phyloP scores from a whole-genome alignment of 2,888 invertebrate genomes.

The Pimpla rufipes region DNA sequence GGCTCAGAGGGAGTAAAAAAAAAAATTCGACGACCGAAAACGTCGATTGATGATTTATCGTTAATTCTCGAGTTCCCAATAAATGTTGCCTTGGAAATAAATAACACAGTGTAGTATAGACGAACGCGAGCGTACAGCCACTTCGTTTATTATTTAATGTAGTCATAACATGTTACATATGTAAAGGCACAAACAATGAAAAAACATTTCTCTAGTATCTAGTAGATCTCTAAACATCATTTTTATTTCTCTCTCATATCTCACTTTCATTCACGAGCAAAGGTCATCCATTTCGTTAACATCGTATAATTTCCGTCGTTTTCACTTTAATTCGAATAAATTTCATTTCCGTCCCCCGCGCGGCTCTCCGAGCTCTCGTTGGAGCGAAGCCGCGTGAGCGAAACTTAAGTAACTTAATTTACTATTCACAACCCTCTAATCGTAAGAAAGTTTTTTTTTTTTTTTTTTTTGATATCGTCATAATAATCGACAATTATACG shows the following conservation, averaged over 20 bases:
- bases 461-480: constrained; percentile 19
- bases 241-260: constrained; percentile 38
- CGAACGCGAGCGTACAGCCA: constrained; percentile 39
- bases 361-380: constrained; percentile 45
- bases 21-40: no score
- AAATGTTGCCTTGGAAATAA: background rate
- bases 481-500: constrained; percentile 46
- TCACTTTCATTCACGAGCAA: constrained; percentile 40
- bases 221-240: constrained; percentile 69
- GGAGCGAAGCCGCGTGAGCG: constrained; percentile 69
- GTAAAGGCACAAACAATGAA: constrained; percentile 82
- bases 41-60: background rate
- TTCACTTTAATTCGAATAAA: constrained; percentile 69
- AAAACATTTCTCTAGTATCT: constrained; percentile 67
- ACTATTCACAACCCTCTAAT: constrained; percentile 80
- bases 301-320: constrained; percentile 44
- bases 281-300: constrained; percentile 48
- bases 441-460: constrained; percentile 64
- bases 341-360: constrained; percentile 61
- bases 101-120: constrained; percentile 8
- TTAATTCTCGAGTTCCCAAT: background rate
- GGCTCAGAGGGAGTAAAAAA: no score
- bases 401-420: constrained; percentile 78
- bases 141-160: constrained; percentile 67
- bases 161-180: constrained; percentile 76